Conservation (phyloP, 2,888 invertebrate species). For the Diaprepes abbreviatus region DNA sequence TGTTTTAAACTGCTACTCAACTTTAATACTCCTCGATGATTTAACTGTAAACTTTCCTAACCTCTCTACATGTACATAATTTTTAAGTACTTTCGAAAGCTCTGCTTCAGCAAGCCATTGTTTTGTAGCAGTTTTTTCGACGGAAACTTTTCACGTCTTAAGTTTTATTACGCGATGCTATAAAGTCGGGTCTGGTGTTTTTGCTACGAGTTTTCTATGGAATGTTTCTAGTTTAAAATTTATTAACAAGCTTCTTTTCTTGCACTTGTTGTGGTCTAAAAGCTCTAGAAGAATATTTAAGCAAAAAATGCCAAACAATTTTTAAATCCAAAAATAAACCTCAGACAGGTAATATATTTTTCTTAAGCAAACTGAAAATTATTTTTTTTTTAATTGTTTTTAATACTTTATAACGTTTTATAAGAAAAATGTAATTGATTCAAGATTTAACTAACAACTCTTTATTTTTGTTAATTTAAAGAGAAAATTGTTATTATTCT, state of each 20-base stretch:
- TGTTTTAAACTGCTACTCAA: constrained; percentile 21
- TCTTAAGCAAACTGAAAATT: too few species aligned
- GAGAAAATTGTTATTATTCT: too few species aligned
- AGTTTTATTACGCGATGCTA: constrained; percentile 46
- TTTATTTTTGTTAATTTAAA: too few species aligned
- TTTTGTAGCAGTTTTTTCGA: constrained; percentile 43
- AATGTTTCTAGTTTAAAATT: constrained; percentile 39
- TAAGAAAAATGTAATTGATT: too few species aligned
- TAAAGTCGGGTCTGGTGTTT: constrained; percentile 42
- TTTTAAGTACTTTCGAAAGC: constrained; percentile 48
- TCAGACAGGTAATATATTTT: too few species aligned
- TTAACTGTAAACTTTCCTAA: constrained; percentile 47
- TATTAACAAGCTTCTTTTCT: constrained; percentile 40
- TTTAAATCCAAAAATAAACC: too few species aligned
- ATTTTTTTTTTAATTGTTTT: too few species aligned
- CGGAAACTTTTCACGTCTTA: constrained; percentile 43
- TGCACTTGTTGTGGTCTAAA: neutral
- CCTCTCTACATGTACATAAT: constrained; percentile 49
- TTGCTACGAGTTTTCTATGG: constrained; percentile 29
- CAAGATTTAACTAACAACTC: too few species aligned
- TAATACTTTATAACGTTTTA: too few species aligned
- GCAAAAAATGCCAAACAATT: too few species aligned
- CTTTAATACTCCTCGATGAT: constrained; percentile 47
- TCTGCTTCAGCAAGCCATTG: constrained; percentile 44
- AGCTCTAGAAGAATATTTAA: too few species aligned